These are phyloP conservation scores for Drosophila paramelanica DNA, from an alignment of 2,888 invertebrate genomes.

Conservation along the genomic window DNA sequence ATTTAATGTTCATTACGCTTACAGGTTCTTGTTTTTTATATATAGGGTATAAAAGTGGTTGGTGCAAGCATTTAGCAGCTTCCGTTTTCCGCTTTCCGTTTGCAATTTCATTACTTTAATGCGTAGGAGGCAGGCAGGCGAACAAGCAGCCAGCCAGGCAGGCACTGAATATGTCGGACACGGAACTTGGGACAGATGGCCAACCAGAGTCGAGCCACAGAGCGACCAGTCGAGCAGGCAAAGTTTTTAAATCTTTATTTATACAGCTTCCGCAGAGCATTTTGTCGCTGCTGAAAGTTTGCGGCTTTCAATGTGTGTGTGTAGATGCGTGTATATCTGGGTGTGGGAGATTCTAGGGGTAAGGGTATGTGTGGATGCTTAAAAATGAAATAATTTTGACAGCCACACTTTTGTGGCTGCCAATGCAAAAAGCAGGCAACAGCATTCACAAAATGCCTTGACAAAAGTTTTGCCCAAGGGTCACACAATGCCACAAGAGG, in stretches of 20 bases:
- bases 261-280: slow-evolving; percentile 72
- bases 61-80: slow-evolving; percentile 47
- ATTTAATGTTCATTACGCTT: neutral
- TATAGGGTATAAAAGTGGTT: slow-evolving; percentile 8
- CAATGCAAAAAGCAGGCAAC: slow-evolving; percentile 48
- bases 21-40: neutral
- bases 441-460: slow-evolving; percentile 62
- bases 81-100: slow-evolving; percentile 59
- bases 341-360: slow-evolving; percentile 4
- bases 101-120: slow-evolving; percentile 73
- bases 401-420: slow-evolving; percentile 67
- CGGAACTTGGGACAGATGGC: slow-evolving; percentile 25
- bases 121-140: slow-evolving; percentile 22
- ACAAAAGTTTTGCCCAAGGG: slow-evolving; percentile 60
- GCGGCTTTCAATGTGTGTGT: slow-evolving; percentile 26
- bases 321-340: slow-evolving; percentile 14
- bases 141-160: too few relatives aligned
- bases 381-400: slow-evolving; percentile 71
- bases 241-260: slow-evolving; percentile 78
- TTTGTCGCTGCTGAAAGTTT: slow-evolving; percentile 61
- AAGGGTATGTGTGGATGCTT: slow-evolving; percentile 30
- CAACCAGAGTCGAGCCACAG: slow-evolving; percentile 15
- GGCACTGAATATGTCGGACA: slow-evolving; percentile 17
- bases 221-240: slow-evolving; percentile 29
- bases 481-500: slow-evolving; percentile 16